Evolutionary conservation across 1,140 invertebrate species (phyloP), one percentile per base, ranked within the genome.

Genomic region (Caenorhabditis remanei): DNA sequence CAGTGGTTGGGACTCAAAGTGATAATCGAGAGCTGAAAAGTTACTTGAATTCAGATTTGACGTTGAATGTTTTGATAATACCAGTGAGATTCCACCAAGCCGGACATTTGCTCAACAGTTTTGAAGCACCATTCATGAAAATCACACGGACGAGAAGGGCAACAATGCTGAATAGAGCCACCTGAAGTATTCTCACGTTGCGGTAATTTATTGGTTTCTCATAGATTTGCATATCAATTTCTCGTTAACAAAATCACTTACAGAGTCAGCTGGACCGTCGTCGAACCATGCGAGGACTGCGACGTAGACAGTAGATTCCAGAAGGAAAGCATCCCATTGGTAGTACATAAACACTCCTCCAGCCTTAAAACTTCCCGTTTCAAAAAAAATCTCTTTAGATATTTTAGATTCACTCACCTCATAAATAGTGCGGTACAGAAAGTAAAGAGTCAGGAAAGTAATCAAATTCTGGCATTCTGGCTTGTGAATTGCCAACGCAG

Each of bases 61-160:
- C 0, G 32, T 32, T 32, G 0, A 32, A 32, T 32, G 32, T 32
- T 32, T 32, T 1, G 32, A 32, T 40, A 87, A 91, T 94, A 96
- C 96, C 96, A 92, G 95, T 95, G 14, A 96, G 94, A 89, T 94
- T 94, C 96, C 96, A 96, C 96, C 96, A 96, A 14, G 95, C 94
- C 19, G 95, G 95, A 92, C 95, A 96, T 13, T 94, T 94, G 91
- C 95, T 95, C n/a, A 94, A 94, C 41, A 97, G 93, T 93, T 96
- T 97, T 0, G 95, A 94, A 43, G 96, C 94, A 50, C 95, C 96
- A 56, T 94, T 95, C 5, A 95, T 94, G 93, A 96, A 96, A 93
- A 96, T 94, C 7, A 96, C 94, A 50, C 96, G 94, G 89, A 96
- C 96, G 2, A 96, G 93, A 19, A 96, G 93, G 96, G 96, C 96